Evolutionary conservation across 35 echinoderm and acorn worm species (phyloP).

Genomic region (Ophiothrix spiculata): DNA sequence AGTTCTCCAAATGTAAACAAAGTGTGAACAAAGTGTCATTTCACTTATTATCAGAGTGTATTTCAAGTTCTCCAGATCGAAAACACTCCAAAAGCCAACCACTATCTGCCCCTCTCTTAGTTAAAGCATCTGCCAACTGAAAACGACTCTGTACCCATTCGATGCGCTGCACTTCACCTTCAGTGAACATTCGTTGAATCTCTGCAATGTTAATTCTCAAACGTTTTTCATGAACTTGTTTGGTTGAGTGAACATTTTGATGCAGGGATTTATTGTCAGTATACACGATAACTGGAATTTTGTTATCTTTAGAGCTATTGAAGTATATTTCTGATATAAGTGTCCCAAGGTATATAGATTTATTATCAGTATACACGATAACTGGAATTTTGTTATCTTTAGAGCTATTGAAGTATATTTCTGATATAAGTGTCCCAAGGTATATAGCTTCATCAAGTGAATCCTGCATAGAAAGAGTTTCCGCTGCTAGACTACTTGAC

Average conservation of each 20-base stretch:
- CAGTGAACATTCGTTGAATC: not conserved
- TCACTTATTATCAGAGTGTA: too few relatives aligned
- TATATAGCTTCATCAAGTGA: not conserved
- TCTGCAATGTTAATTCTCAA: not conserved
- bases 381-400: not conserved
- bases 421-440: not conserved
- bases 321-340: not conserved
- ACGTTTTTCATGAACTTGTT: not conserved
- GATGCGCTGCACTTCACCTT: not conserved
- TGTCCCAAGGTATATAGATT: not conserved
- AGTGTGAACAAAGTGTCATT: too few relatives aligned
- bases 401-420: not conserved
- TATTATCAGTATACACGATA: not conserved
- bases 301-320: not conserved
- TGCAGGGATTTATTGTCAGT: not conserved
- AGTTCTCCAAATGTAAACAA: too few relatives aligned
- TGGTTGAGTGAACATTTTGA: not conserved
- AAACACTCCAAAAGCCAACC: too few relatives aligned
- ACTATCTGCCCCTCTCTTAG: not conserved
- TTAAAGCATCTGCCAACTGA: not conserved
- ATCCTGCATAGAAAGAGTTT: conserved; percentile 6
- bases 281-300: not conserved
- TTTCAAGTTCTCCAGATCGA: too few relatives aligned
- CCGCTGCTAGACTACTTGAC: not conserved
- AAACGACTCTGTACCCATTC: too few relatives aligned